Evolutionary conservation across 2,888 invertebrate species (phyloP).

Genomic region (Stenotaenia linearis): DNA sequence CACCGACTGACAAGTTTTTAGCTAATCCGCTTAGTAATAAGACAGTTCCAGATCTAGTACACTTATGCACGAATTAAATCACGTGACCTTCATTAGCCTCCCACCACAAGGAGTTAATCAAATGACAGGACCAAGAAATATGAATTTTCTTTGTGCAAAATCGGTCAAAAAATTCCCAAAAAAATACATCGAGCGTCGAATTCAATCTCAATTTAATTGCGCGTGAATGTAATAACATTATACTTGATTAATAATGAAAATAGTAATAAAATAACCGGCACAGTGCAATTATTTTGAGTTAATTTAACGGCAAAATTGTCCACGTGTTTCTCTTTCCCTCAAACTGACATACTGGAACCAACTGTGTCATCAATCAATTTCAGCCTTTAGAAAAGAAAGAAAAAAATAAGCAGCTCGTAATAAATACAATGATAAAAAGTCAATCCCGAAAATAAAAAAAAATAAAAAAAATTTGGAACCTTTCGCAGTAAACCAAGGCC

Average conservation of each 20-base stretch:
- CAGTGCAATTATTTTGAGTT: no score
- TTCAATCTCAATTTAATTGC: no score
- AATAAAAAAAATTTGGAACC: background rate
- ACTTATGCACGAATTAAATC: background rate
- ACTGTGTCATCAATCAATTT: background rate
- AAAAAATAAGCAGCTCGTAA: background rate
- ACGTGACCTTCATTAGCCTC: conserved; percentile 9
- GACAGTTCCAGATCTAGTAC: background rate
- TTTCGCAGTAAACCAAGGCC: conserved; percentile 1
- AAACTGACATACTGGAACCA: background rate
- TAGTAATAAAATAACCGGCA: no score
- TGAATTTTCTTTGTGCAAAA: no score
- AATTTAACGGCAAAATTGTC: no score
- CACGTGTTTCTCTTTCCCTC: no score
- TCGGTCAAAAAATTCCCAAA: no score
- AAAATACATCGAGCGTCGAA: no score
- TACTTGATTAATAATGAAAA: no score
- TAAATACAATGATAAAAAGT: background rate
- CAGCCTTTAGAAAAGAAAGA: background rate
- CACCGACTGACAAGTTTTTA: background rate
- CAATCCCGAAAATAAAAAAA: background rate
- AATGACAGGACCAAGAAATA: background rate
- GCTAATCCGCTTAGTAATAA: background rate
- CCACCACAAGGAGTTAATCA: background rate
- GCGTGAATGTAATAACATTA: no score